phyloP scores from a whole-genome alignment of 37 sponge, comb jelly and placozoan genomes.

The Beroe forskalii region DNA sequence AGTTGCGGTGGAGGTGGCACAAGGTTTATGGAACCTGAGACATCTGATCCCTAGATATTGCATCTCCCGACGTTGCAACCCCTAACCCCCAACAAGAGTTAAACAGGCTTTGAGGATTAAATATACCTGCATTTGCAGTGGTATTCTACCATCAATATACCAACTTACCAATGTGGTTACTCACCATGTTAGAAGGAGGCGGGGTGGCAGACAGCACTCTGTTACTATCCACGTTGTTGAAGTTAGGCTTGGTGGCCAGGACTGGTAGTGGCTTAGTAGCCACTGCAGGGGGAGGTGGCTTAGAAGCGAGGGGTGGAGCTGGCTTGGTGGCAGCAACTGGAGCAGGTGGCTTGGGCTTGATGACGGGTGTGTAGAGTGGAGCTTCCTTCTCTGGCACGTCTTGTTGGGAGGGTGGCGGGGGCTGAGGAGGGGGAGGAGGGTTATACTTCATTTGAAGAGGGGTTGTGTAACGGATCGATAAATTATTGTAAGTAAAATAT shows the following conservation, averaged over 20 bases:
- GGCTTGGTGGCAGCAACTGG: background rate
- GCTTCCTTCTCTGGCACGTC: background rate
- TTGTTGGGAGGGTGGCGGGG: conserved; percentile 31
- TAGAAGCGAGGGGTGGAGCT: background rate
- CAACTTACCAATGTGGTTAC: too few relatives aligned
- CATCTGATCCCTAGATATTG: too few relatives aligned
- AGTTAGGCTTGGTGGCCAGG: background rate
- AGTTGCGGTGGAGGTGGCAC: too few relatives aligned
- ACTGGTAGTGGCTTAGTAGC: background rate
- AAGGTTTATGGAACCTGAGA: too few relatives aligned
- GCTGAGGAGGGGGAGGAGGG: conserved; percentile 44
- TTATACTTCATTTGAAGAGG: too few relatives aligned
- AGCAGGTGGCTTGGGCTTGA: conserved; percentile 3
- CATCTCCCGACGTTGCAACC: too few relatives aligned
- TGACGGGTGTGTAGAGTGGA: conserved; percentile 26
- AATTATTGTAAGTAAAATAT: background rate
- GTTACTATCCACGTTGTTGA: conserved; percentile 5
- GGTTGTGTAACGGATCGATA: background rate
- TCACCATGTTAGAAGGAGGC: background rate
- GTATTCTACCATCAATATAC: too few relatives aligned
- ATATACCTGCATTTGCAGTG: too few relatives aligned
- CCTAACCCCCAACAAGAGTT: too few relatives aligned
- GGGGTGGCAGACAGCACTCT: background rate
- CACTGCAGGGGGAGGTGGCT: background rate
- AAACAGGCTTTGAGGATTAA: too few relatives aligned